These are phyloP conservation scores for Prenolepis imparis DNA, from an alignment of 2,888 invertebrate genomes.

Conservation along the genomic window DNA sequence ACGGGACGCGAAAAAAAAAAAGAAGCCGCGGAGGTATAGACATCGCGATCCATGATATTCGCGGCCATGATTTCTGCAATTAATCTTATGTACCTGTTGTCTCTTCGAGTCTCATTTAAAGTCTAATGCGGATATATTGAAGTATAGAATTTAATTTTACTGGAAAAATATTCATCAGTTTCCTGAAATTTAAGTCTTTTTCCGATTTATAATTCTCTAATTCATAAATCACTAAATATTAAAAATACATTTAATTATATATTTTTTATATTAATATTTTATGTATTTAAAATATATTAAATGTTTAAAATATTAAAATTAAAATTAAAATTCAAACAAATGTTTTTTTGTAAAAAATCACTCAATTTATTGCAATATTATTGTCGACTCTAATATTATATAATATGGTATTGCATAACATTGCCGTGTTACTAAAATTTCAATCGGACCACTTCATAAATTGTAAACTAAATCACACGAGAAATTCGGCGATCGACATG, in stretches of 20 bases:
- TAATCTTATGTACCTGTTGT: conserved; percentile 15
- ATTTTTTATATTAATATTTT: no score
- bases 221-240: neutral
- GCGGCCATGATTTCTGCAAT: conserved; percentile 15
- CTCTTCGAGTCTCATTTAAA: neutral
- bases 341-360: neutral
- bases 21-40: conserved; percentile 61
- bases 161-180: neutral
- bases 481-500: conserved; percentile 26
- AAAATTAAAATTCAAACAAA: neutral
- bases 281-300: no score
- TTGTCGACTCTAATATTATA: neutral
- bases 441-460: neutral
- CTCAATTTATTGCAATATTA: neutral
- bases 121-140: neutral
- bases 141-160: neutral
- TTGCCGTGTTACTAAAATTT: neutral
- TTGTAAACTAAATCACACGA: neutral
- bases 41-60: conserved; percentile 48
- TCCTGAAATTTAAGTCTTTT: neutral
- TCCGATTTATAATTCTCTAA: neutral
- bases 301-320: neutral
- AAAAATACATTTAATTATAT: no score
- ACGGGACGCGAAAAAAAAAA: conserved; percentile 72
- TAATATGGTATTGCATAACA: neutral